Base-by-base conservation (phyloP, 2,888 invertebrate species). In the Osmoderma eremita region DNA sequence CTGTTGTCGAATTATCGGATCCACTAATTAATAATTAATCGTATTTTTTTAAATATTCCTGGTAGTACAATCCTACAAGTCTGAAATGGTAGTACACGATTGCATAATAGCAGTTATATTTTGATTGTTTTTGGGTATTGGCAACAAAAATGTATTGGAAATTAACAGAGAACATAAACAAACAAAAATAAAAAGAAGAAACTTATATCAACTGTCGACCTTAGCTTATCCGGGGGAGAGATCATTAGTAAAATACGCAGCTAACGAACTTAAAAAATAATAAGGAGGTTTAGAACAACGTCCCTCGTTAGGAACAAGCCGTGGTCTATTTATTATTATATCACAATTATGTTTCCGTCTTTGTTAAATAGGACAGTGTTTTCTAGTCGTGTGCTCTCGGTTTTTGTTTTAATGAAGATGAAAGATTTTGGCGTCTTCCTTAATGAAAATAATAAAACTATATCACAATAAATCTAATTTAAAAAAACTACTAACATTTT, bases 261-360 rank as follows among this genome's bases (percentile, higher is more conserved):
- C 51, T 67, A 62, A 67, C 62, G 58, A 78, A 75, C 76, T 75
- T 75, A 75, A 74, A 72, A 71, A 73, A 68, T 75, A 71, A 72
- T 61, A 53, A 75, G 72, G 76, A 77, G 77, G 77, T 76, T 76
- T 77, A 78, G 74, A 74, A 79, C 30, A 30, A 30, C 58, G 78
- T 79, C 79, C 79, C 78, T 75, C 78, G 68, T 73, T 80, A 79
- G 80, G 80, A 80, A 80, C 80, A 79, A 77, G 78, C 78, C 78
- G 79, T 79, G 78, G 79, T 80, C 78, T 68, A 76, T 45, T 78
- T 30, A 30, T 30, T 30, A 30, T 30, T 78, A 78, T 80, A 80
- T 80, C 80, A 80, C 80, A 80, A 78, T 79, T 79, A 74, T 73
- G 77, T 78, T 72, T 56, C 63, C 42, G 17, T 42, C 42, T 42